Evolutionary conservation across 2,113 vertebrate species (phyloP).

Genomic region (Pygoscelis adeliae): DNA sequence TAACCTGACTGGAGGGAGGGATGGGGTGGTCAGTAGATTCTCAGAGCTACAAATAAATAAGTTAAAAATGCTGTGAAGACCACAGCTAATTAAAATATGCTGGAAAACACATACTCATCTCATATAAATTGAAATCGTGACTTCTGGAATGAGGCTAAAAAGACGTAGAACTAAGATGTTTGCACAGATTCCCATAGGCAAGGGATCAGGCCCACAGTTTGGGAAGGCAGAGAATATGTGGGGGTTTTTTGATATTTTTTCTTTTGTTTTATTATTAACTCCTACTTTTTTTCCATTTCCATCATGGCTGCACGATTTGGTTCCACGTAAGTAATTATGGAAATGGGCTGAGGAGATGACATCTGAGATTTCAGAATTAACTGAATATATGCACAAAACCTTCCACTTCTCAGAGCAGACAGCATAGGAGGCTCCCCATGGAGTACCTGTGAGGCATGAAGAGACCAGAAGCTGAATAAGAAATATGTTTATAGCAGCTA

Average conservation of each 20-base stretch:
- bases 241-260: accelerated
- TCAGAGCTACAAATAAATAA: neutral
- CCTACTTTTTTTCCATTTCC: neutral
- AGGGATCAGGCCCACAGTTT: neutral
- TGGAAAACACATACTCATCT: neutral
- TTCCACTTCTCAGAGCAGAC: neutral
- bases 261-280: neutral
- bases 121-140: neutral
- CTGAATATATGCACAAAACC: conserved; percentile 25
- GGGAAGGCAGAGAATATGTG: neutral
- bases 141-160: neutral
- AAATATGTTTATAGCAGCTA: neutral
- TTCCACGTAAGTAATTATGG: conserved; percentile 27
- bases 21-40: neutral
- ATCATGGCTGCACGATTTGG: neutral
- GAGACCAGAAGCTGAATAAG: neutral
- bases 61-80: neutral
- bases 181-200: neutral
- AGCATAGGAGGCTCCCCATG: neutral
- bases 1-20: neutral
- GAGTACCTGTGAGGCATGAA: conserved; percentile 1
- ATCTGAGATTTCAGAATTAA: conserved; percentile 42
- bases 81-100: neutral
- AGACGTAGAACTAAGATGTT: neutral
- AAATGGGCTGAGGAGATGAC: conserved; percentile 5